These are phyloP conservation scores for Sinella curviseta DNA, from an alignment of 1,140 invertebrate genomes.

Conservation along the genomic window DNA sequence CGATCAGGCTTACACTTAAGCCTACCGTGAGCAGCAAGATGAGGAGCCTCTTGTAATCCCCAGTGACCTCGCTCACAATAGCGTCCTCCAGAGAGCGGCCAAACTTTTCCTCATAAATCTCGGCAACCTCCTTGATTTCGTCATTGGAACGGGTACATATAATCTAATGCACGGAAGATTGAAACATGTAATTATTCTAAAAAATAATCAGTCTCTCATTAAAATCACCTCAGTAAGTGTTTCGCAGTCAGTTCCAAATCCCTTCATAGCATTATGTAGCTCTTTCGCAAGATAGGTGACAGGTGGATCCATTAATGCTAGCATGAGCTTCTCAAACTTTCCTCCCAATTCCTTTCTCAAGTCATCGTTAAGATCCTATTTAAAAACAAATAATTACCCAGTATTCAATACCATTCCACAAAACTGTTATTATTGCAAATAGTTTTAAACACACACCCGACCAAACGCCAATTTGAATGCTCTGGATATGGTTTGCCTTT, in stretches of 20 bases:
- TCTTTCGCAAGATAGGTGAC: constrained; percentile 83
- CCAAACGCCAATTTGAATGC: constrained; percentile 68
- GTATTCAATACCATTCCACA: neutral
- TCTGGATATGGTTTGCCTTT: constrained; percentile 68
- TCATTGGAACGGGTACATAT: constrained; percentile 69
- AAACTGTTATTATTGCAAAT: neutral
- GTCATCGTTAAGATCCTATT: constrained; percentile 82
- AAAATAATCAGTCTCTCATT: neutral
- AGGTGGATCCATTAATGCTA: constrained; percentile 83
- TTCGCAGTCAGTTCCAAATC: constrained; percentile 79
- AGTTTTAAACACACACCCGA: neutral
- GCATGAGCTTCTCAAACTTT: constrained; percentile 82
- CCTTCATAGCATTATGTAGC: constrained; percentile 78
- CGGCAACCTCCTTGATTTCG: constrained; percentile 66
- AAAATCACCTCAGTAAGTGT: neutral
- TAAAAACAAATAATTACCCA: neutral
- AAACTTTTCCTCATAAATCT: constrained; percentile 68
- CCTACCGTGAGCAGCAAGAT: constrained; percentile 63
- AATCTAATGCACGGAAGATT: constrained; percentile 58
- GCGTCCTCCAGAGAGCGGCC: constrained; percentile 72
- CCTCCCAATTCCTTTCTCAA: constrained; percentile 86
- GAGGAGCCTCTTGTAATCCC: constrained; percentile 74
- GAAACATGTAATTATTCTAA: neutral
- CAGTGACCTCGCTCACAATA: constrained; percentile 75
- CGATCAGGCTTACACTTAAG: neutral